Percentiles rank a stretch among this genome's conserved stretches.
phyloP scores from a whole-genome alignment of 2,113 vertebrate species.

The Lepidothrix coronata region DNA sequence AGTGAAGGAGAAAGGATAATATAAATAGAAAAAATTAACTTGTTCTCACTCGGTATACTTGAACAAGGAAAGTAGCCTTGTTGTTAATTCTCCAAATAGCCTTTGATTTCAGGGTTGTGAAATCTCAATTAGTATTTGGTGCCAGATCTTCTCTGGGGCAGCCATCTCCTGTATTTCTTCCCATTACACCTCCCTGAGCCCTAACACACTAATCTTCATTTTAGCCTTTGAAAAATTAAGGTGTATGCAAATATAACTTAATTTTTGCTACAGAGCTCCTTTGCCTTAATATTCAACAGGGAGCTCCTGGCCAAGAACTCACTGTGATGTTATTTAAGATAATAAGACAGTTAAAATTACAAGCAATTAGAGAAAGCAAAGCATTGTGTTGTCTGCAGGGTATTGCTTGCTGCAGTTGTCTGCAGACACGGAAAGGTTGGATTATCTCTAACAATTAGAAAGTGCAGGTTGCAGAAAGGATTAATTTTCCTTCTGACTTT shows the following conservation, averaged over 20 bases:
- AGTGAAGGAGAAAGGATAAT: background rate
- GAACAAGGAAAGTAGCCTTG: background rate
- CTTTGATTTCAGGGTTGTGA: background rate
- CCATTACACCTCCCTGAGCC: background rate
- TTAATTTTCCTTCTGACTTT: background rate
- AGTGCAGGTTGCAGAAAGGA: background rate
- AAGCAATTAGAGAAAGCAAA: background rate
- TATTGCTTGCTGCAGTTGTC: background rate
- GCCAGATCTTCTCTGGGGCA: background rate
- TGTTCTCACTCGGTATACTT: background rate
- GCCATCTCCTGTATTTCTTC: background rate
- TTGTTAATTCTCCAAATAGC: background rate
- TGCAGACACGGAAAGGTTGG: background rate
- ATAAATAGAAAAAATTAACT: background rate
- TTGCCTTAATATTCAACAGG: background rate
- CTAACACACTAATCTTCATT: background rate
- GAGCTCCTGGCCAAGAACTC: background rate
- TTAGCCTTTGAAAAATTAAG: background rate
- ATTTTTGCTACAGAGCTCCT: background rate
- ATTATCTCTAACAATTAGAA: background rate
- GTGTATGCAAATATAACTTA: background rate
- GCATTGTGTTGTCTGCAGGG: background rate
- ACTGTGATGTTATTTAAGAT: background rate
- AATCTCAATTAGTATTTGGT: background rate
- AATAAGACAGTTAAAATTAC: background rate